phyloP scores from a whole-genome alignment of 2,888 invertebrate species.

The Cataglyphis cursor region DNA sequence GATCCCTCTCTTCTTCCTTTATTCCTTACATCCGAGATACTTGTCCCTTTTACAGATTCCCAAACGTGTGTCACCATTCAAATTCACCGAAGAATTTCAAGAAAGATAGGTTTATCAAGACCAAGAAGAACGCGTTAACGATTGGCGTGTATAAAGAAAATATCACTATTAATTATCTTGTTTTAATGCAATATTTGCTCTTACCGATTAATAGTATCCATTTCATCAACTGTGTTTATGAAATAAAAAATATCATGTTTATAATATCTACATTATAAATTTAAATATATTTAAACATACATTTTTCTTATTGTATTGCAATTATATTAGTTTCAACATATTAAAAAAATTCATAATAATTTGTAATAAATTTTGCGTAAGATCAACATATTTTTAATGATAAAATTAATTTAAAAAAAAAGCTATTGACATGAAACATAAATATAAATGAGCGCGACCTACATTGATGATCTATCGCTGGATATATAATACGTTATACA shows the following conservation, averaged over 20 bases:
- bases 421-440: no score
- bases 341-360: not conserved
- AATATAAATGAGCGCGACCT: not conserved
- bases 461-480: slow-evolving; percentile 17
- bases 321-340: not conserved
- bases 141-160: slow-evolving; percentile 5
- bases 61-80: slow-evolving; percentile 73
- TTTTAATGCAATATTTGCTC: not conserved
- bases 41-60: slow-evolving; percentile 71
- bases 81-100: slow-evolving; percentile 73
- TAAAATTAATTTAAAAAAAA: no score
- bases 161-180: slow-evolving; percentile 20
- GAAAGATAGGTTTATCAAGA: slow-evolving; percentile 70
- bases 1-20: slow-evolving; percentile 69
- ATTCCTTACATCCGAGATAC: slow-evolving; percentile 69
- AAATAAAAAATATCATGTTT: not conserved
- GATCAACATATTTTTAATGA: no score
- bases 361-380: no score
- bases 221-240: not conserved
- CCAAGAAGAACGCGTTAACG: slow-evolving; percentile 66
- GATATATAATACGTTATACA: slow-evolving; percentile 9
- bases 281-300: not conserved
- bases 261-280: not conserved
- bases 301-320: not conserved
- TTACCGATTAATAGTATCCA: not conserved